Conservation (phyloP, 2,888 invertebrate genomes). For the Drosophila histrio region DNA sequence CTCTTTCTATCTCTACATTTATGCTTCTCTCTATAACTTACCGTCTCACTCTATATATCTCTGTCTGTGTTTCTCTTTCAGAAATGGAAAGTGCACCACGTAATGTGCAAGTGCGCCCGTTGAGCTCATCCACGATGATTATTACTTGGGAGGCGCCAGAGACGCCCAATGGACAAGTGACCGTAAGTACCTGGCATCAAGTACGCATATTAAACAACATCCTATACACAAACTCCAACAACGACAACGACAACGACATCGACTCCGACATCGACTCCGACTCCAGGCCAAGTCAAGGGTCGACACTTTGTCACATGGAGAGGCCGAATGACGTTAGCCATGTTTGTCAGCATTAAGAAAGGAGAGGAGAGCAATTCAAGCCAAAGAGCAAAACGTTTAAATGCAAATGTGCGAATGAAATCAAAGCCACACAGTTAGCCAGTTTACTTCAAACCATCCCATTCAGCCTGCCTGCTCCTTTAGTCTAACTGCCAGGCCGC, state of each 20-base stretch:
- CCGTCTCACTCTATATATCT: background rate
- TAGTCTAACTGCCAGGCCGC: background rate
- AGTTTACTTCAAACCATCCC: conserved; percentile 7
- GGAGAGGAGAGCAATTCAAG: background rate
- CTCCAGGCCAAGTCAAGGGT: conserved; percentile 13
- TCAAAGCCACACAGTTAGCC: conserved; percentile 53
- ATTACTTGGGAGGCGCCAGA: conserved; percentile 99
- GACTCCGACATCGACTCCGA: background rate
- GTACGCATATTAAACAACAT: conserved; percentile 61
- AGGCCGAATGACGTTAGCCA: conserved; percentile 53
- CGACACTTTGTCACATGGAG: conserved; percentile 59
- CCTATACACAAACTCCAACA: background rate
- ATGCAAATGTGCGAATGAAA: conserved; percentile 67
- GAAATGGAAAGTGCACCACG: conserved; percentile 98
- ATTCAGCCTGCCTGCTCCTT: conserved; percentile 3
- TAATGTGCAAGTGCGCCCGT: conserved; percentile 96
- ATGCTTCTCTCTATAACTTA: background rate
- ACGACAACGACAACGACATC: conserved; percentile 7
- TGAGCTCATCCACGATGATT: conserved; percentile 97
- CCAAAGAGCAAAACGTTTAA: conserved; percentile 41
- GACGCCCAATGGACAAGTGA: conserved; percentile 98
- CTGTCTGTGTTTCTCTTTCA: conserved; percentile 80
- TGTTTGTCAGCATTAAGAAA: conserved; percentile 35
- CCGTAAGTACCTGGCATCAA: conserved; percentile 87
- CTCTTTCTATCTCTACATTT: background rate